A percentile compares a stretch with the other conserved stretches of the same genome.
phyloP scores from a whole-genome alignment of 2,888 invertebrate genomes.

The Phengaris arion region DNA sequence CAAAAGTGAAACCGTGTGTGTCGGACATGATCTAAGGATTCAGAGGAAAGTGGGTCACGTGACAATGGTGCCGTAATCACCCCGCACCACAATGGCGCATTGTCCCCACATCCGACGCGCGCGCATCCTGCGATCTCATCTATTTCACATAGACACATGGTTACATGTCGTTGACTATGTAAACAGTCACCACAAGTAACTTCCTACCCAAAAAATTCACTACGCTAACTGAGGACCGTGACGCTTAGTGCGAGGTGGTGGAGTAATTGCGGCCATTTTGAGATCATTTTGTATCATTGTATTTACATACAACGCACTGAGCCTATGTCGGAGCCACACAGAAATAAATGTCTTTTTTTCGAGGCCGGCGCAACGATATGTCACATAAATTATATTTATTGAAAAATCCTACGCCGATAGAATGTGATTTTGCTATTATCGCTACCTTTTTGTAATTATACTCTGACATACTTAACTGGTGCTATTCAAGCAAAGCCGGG shows the following conservation, averaged over 20 bases:
- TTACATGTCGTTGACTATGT: not conserved
- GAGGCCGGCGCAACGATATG: no score
- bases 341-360: no score
- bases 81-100: conserved; percentile 67
- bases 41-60: conserved; percentile 46
- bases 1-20: not conserved
- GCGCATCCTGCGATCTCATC: conserved; percentile 49
- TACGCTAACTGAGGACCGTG: no score
- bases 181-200: no score
- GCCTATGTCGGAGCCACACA: no score
- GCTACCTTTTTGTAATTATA: not conserved
- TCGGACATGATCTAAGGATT: conserved; percentile 33
- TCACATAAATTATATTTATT: not conserved
- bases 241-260: no score
- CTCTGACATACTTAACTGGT: not conserved
- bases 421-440: not conserved
- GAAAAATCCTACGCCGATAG: not conserved
- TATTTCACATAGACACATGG: not conserved
- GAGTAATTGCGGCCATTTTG: no score
- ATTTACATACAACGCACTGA: no score
- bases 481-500: conserved; percentile 31
- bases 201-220: no score
- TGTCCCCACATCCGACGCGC: conserved; percentile 62
- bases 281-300: no score
- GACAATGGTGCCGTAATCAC: conserved; percentile 50